Conservation (phyloP, 2,888 invertebrate genomes). For the Molorchus minor region DNA sequence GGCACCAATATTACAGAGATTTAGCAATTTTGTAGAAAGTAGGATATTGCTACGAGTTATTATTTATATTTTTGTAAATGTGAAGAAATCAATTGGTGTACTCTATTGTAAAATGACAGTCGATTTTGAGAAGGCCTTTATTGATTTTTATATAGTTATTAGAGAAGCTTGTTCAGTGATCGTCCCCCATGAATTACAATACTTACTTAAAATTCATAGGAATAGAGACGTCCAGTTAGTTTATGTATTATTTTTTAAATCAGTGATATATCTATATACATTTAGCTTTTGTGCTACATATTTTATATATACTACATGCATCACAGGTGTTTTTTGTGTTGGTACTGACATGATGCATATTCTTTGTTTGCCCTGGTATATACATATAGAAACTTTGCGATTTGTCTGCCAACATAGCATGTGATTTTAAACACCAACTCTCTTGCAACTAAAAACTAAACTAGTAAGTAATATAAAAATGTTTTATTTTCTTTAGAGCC, state of each 20-base stretch:
- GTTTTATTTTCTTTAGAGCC: no score
- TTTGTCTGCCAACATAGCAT: no score
- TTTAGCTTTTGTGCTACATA: conserved; percentile 26
- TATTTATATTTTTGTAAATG: conserved; percentile 6
- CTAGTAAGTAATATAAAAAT: no score
- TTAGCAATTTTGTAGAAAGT: conserved; percentile 1
- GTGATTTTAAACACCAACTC: no score
- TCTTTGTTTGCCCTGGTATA: no score
- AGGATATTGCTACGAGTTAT: not conserved
- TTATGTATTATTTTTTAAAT: conserved; percentile 23
- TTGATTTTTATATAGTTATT: conserved; percentile 18
- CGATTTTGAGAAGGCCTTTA: not conserved
- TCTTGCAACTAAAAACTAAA: no score
- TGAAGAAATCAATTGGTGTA: not conserved
- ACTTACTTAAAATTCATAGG: conserved; percentile 34
- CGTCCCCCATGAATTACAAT: conserved; percentile 28
- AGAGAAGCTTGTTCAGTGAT: conserved; percentile 9
- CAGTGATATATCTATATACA: conserved; percentile 25
- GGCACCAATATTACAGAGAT: not conserved
- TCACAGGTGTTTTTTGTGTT: conserved; percentile 26
- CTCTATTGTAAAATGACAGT: conserved; percentile 4
- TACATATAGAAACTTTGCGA: no score
- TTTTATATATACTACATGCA: conserved; percentile 26
- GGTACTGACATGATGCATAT: conserved; percentile 17
- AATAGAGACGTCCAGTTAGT: conserved; percentile 37